Evolutionary conservation across 1,140 invertebrate genomes (phyloP), one percentile per base, ranked within the genome.

Genomic region (Zophobas morio): DNA sequence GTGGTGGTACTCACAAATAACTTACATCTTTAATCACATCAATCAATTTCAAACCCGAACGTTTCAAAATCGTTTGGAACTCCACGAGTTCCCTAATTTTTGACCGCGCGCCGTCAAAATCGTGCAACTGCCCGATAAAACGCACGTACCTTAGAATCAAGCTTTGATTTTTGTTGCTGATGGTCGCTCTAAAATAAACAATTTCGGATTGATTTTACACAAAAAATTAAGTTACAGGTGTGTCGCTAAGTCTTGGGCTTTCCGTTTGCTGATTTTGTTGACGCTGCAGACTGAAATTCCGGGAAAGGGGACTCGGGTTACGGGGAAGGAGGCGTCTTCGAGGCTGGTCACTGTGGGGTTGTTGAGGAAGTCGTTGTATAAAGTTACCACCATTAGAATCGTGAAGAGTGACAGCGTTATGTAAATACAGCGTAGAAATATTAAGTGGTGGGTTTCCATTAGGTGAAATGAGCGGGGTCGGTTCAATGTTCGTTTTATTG

Each of bases 211-310:
- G 42, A 60, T 36, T 60, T 20, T 20, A 20, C 20, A 20, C 20
- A 20, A 6, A 34, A 1, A 34, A 6, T 54, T 4, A 8, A 40
- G 8, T 20, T 32, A 66, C 60, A 66, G 20, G 2, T n/a, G 6
- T 4, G 6, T 2, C 3, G 60, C 60, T n/a, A 66, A 20, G 6
- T 66, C 33, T 40, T 32, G 37, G 1, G 60, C 60, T 20, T 39
- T 40, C 20, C 36, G 49, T 51, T 54, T 72, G 20, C 70, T 72
- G 46, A 72, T 49, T 72, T 72, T 72, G 46, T 72, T 72, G 34
- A 72, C 4, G n/a, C 70, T 72, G 46, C 70, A 72, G 35, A 72
- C 37, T 6, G 46, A 2, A 1, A 72, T 47, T 54, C 46, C 70
- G 2, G 70, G 70, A 53, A 72, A 72, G 6, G 70, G 47, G 6